These are phyloP conservation scores for Pterobdella sp. DNA, from an alignment of 2,888 invertebrate species.

Conservation along the genomic window DNA sequence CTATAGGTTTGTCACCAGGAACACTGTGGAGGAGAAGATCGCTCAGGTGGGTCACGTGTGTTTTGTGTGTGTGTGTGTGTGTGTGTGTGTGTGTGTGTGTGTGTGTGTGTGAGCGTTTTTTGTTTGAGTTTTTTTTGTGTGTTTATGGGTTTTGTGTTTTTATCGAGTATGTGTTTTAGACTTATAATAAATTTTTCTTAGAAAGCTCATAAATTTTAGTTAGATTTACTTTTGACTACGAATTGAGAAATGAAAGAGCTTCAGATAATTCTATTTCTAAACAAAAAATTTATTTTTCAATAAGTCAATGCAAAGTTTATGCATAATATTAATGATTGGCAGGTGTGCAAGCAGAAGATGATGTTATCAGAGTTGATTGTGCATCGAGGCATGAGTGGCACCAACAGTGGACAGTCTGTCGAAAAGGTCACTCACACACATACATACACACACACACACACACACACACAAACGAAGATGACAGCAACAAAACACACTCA, in stretches of 20 bases:
- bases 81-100: background rate
- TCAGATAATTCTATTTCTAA: no score
- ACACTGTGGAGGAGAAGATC: constrained; percentile 92
- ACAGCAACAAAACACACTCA: no score
- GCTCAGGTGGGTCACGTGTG: constrained; percentile 60
- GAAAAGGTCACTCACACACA: no score
- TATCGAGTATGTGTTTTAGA: no score
- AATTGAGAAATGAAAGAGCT: no score
- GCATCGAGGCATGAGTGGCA: constrained; percentile 53
- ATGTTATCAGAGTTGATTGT: constrained; percentile 93
- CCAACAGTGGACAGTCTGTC: constrained; percentile 47
- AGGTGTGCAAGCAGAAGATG: constrained; percentile 91
- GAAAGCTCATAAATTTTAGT: no score
- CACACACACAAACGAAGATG: no score
- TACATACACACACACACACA: constrained; percentile 67
- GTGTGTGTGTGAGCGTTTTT: background rate
- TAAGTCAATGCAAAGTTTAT: no score
- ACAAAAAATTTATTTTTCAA: no score
- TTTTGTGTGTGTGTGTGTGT: background rate
- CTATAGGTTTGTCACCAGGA: constrained; percentile 92
- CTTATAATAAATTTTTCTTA: no score
- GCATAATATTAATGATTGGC: background rate
- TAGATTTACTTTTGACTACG: no score
- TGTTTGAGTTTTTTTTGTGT: background rate
- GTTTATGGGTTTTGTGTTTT: background rate